These are phyloP conservation scores for Pocillopora verrucosa DNA, from an alignment of 64 coral and sea anemone species.

Conservation along the genomic window DNA sequence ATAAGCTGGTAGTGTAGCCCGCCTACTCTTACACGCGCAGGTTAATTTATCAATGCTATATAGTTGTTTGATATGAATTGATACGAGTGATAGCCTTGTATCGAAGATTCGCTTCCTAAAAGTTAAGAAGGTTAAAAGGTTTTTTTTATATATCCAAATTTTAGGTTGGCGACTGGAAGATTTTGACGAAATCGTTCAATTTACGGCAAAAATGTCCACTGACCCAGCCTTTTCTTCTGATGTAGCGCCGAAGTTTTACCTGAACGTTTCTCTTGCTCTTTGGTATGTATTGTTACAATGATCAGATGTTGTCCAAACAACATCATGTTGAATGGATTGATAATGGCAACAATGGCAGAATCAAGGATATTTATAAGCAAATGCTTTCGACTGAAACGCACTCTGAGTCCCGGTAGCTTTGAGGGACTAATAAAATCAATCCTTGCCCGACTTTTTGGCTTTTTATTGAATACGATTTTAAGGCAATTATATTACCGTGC, in stretches of 20 bases:
- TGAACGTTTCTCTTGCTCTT: conserved; percentile 78
- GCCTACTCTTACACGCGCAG: too few species aligned
- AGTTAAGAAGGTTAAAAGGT: too few species aligned
- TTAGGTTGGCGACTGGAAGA: conserved; percentile 76
- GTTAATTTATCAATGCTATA: too few species aligned
- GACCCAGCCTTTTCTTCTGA: conserved; percentile 79
- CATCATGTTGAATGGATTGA: not conserved
- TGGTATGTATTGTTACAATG: conserved; percentile 51
- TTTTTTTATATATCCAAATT: not conserved
- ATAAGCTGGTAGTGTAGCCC: too few species aligned
- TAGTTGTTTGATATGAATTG: too few species aligned
- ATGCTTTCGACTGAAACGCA: not conserved
- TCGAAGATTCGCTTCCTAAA: not conserved
- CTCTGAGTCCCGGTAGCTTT: not conserved
- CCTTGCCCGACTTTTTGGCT: too few species aligned
- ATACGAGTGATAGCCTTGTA: too few species aligned
- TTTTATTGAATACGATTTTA: not conserved
- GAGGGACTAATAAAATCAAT: too few species aligned
- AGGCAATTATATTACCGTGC: not conserved
- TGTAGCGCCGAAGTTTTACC: conserved; percentile 71
- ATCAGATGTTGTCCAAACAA: not conserved
- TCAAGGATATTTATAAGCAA: too few species aligned
- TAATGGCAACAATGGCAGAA: not conserved
- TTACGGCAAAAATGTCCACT: conserved; percentile 65
- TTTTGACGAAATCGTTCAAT: conserved; percentile 59